A percentile compares a stretch with the other conserved stretches of the same genome.
Evolutionary conservation across 2,797 vertebrate species (phyloP).

Genomic region (Emydoidea blandingii): DNA sequence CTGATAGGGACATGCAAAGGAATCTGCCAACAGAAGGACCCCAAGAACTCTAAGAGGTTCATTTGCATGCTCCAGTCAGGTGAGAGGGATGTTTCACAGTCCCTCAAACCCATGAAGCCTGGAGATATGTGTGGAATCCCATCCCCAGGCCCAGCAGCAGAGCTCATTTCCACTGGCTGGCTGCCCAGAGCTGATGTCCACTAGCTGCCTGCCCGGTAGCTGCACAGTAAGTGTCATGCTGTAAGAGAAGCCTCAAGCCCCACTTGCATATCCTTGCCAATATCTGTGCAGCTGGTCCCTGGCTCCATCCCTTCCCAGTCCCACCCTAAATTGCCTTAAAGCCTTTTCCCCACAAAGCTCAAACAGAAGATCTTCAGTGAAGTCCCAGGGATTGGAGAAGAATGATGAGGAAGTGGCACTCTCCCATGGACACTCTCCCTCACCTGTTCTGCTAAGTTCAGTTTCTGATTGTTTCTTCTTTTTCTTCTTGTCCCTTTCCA

Average conservation of each 20-base stretch:
- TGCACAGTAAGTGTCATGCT: not conserved
- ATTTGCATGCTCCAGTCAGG: not conserved
- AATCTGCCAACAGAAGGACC: not conserved
- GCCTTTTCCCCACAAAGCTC: not conserved
- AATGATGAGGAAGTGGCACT: not conserved
- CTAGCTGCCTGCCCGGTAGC: not conserved
- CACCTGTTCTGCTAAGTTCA: not conserved
- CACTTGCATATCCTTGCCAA: not conserved
- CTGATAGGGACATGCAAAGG: not conserved
- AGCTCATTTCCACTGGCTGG: not conserved
- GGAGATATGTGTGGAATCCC: not conserved
- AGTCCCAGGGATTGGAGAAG: not conserved
- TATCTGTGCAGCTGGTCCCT: not conserved
- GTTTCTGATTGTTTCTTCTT: not conserved
- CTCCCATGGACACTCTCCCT: not conserved
- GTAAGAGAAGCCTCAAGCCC: not conserved
- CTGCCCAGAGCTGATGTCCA: not conserved
- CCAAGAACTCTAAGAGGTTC: not conserved
- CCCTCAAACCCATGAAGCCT: not conserved
- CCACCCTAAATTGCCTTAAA: not conserved
- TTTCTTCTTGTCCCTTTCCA: not conserved
- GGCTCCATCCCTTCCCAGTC: not conserved
- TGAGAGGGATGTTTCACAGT: not conserved
- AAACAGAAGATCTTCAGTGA: not conserved
- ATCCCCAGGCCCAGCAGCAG: not conserved